These are phyloP conservation scores for Salticus scenicus DNA, from an alignment of 2,888 invertebrate genomes.

Conservation along the genomic window DNA sequence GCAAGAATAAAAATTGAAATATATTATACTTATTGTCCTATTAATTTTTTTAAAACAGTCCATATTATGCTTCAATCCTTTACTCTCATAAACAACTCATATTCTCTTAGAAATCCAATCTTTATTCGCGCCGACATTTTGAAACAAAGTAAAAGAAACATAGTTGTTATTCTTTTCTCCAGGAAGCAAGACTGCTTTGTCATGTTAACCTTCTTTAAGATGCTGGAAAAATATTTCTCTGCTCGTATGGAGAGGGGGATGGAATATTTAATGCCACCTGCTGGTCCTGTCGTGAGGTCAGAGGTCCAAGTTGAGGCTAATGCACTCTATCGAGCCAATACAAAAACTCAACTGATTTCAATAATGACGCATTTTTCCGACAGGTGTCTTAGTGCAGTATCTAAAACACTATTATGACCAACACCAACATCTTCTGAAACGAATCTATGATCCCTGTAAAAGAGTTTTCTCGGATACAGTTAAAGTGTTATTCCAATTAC, in stretches of 20 bases:
- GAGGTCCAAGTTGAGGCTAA: background rate
- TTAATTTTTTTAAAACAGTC: no score
- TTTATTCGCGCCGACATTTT: background rate
- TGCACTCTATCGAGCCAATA: background rate
- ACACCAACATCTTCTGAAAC: no score
- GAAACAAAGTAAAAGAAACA: background rate
- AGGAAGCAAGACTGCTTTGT: background rate
- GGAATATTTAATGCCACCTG: slow-evolving; percentile 8
- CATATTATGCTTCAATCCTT: no score
- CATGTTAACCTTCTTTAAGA: background rate
- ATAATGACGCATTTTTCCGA: slow-evolving; percentile 18
- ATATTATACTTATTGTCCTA: no score
- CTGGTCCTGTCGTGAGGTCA: slow-evolving; percentile 11
- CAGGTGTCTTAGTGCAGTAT: background rate
- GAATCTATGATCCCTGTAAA: no score
- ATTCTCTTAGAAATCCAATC: no score
- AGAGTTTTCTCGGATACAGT: no score
- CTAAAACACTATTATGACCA: background rate
- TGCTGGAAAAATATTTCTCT: slow-evolving; percentile 3
- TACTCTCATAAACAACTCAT: no score
- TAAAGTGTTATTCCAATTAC: no score
- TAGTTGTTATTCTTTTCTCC: background rate
- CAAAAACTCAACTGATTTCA: slow-evolving; percentile 14
- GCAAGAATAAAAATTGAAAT: no score
- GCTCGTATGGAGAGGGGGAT: background rate